Conservation (phyloP, 2,888 invertebrate species). For the Nezara viridula region DNA sequence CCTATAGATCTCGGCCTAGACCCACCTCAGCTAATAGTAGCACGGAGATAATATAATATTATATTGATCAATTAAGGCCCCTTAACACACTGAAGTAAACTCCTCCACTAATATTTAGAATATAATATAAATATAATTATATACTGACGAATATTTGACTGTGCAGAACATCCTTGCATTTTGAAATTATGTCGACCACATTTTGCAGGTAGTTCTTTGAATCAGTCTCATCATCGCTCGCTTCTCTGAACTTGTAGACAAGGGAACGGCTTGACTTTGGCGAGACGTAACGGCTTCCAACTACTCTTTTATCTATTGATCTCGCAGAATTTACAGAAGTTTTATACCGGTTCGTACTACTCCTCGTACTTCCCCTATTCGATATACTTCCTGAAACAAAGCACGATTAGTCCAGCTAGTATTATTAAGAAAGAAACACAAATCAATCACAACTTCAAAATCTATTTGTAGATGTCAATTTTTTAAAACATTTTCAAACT, state of each 20-base stretch:
- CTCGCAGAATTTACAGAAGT: neutral
- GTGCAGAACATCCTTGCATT: neutral
- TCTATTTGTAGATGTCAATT: too few relatives aligned
- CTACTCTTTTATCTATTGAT: neutral
- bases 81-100: too few relatives aligned
- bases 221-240: neutral
- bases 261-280: neutral
- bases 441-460: too few relatives aligned
- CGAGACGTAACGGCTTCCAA: neutral
- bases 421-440: too few relatives aligned
- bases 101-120: too few relatives aligned
- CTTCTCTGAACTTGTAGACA: neutral
- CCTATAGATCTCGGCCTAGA: too few relatives aligned
- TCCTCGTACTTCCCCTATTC: neutral
- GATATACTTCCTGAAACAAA: neutral
- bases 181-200: neutral
- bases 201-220: neutral
- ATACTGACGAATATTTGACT: neutral
- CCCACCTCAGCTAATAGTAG: too few relatives aligned
- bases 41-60: too few relatives aligned
- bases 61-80: too few relatives aligned
- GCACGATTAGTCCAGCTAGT: too few relatives aligned
- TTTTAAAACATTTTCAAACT: too few relatives aligned
- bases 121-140: neutral
- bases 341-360: neutral